phyloP scores from a whole-genome alignment of 2,113 vertebrate genomes.

The Pampusana beccarii region DNA sequence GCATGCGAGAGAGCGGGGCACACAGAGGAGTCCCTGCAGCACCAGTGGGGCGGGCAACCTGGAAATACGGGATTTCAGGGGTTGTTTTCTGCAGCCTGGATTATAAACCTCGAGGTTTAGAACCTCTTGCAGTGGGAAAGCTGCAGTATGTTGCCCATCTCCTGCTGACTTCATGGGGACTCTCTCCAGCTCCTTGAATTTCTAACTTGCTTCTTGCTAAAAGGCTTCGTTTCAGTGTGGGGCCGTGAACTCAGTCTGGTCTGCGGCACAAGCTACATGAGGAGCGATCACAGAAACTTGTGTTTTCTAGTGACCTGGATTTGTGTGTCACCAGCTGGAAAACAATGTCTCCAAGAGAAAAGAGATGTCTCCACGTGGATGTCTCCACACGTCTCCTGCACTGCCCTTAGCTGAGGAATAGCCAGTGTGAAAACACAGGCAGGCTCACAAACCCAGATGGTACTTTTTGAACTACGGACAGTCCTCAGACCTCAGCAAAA shows the following conservation, averaged over 20 bases:
- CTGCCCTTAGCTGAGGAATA: neutral
- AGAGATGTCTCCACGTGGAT: too few species aligned
- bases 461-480: neutral
- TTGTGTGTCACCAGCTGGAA: neutral
- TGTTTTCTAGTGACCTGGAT: neutral
- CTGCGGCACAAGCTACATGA: neutral
- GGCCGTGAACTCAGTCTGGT: neutral
- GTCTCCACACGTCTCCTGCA: neutral
- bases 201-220: neutral
- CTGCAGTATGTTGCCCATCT: fast-evolving
- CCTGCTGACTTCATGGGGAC: neutral
- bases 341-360: neutral
- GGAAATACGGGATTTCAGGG: neutral
- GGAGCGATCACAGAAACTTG: neutral
- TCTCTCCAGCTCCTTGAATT: neutral
- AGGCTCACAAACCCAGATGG: neutral
- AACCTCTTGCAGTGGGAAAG: neutral
- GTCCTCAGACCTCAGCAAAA: neutral
- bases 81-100: neutral
- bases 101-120: neutral
- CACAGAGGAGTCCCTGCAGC: neutral
- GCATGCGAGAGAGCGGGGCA: fast-evolving
- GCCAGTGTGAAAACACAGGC: neutral
- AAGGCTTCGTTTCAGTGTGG: neutral
- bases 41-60: neutral